phyloP scores from a whole-genome alignment of 2,113 vertebrate genomes.

The Marmota monax region DNA sequence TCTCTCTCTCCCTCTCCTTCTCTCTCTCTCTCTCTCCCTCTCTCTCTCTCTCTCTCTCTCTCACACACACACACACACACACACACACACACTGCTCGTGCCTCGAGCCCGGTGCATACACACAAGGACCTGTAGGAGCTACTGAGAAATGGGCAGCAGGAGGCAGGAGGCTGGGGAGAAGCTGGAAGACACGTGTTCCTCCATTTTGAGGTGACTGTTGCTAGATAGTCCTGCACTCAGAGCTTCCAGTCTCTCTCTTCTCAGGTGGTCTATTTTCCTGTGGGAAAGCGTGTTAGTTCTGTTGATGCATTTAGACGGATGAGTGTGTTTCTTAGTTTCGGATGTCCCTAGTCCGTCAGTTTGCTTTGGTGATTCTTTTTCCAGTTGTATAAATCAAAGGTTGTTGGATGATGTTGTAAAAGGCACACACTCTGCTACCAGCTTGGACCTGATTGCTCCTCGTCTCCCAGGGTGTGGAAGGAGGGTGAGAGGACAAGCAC shows the following conservation, averaged over 20 bases:
- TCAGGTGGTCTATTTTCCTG: background rate
- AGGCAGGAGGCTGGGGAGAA: background rate
- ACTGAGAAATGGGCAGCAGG: no score
- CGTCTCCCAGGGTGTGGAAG: background rate
- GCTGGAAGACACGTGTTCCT: background rate
- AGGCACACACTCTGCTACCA: background rate
- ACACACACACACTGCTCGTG: rapidly evolving
- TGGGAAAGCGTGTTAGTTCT: rapidly evolving
- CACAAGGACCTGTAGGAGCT: background rate
- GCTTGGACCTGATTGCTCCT: no score
- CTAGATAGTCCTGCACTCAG: background rate
- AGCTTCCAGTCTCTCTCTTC: background rate
- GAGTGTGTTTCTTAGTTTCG: background rate
- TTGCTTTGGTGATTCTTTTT: background rate
- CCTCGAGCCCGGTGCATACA: background rate
- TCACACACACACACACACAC: background rate
- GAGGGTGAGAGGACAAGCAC: background rate
- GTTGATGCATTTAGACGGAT: no score
- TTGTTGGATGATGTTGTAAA: background rate
- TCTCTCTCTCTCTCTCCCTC: background rate
- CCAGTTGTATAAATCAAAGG: background rate
- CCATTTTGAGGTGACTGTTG: background rate
- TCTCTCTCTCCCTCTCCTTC: no score
- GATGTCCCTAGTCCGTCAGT: background rate
- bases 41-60: no score